These are phyloP conservation scores for Callimorpha dominula DNA, from an alignment of 2,888 invertebrate genomes.

Conservation along the genomic window DNA sequence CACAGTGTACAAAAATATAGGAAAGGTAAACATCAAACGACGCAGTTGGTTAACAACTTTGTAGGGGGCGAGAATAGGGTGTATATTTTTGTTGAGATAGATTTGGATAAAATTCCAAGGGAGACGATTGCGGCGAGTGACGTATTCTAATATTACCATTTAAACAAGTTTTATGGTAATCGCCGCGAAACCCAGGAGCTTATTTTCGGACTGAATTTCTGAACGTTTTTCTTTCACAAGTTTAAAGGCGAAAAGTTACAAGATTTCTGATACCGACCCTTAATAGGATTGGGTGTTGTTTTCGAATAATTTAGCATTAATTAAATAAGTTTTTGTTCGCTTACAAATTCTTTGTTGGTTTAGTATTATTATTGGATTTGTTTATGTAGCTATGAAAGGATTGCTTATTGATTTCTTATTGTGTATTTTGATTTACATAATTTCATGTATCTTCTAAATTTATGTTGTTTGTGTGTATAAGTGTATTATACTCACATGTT, in stretches of 20 bases:
- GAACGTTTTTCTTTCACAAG: constrained; percentile 77
- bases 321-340: constrained; percentile 68
- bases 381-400: constrained; percentile 43
- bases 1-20: constrained; percentile 39
- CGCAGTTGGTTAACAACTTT: constrained; percentile 43
- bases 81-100: constrained; percentile 58
- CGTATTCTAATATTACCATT: constrained; percentile 86
- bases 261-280: constrained; percentile 75
- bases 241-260: constrained; percentile 80
- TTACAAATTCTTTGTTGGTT: constrained; percentile 59
- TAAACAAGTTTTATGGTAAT: constrained; percentile 87
- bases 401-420: constrained; percentile 21
- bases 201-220: constrained; percentile 81
- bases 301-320: constrained; percentile 76
- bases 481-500: not conserved
- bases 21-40: not conserved
- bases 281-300: constrained; percentile 80
- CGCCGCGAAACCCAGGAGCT: constrained; percentile 73
- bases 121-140: constrained; percentile 77
- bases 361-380: constrained; percentile 56
- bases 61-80: constrained; percentile 24
- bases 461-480: not conserved
- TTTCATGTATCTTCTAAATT: not conserved
- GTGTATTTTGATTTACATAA: not conserved
- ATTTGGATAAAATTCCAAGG: constrained; percentile 66